These are phyloP conservation scores for Gymnogyps californianus DNA, from an alignment of 2,113 vertebrate species.

Conservation along the genomic window DNA sequence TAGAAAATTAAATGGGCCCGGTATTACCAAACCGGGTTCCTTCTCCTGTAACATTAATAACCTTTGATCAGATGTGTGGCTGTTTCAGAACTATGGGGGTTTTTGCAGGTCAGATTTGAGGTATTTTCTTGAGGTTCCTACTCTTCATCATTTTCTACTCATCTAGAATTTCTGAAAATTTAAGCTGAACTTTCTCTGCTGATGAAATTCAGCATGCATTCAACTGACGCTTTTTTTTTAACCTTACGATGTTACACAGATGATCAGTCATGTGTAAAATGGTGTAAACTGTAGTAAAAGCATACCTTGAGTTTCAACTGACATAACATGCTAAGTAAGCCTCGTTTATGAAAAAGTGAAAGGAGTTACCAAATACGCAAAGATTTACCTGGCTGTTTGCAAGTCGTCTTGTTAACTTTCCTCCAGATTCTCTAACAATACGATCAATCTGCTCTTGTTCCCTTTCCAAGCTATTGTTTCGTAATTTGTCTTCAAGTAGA, in stretches of 20 bases:
- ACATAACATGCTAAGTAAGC: background rate
- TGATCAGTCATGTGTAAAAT: background rate
- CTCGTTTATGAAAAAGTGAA: background rate
- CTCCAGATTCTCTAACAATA: slow-evolving; percentile 87
- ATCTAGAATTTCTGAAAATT: background rate
- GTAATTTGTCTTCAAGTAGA: slow-evolving; percentile 83
- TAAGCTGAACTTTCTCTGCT: background rate
- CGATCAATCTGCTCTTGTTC: slow-evolving; percentile 91
- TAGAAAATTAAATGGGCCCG: background rate
- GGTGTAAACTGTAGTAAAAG: background rate
- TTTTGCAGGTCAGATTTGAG: background rate
- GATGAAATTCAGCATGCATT: background rate
- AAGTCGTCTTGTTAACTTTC: slow-evolving; percentile 86
- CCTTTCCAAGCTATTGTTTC: slow-evolving; percentile 75
- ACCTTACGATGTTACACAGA: accelerated
- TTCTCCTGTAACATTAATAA: background rate
- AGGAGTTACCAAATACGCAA: background rate
- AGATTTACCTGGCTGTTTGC: slow-evolving; percentile 83
- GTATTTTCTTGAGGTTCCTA: background rate
- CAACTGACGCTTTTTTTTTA: background rate
- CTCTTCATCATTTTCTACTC: background rate
- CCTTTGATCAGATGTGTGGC: background rate
- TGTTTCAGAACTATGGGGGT: background rate
- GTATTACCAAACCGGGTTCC: background rate
- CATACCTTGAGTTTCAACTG: background rate